Conservation (phyloP, 1,140 invertebrate species). For the Dendroctonus valens region DNA sequence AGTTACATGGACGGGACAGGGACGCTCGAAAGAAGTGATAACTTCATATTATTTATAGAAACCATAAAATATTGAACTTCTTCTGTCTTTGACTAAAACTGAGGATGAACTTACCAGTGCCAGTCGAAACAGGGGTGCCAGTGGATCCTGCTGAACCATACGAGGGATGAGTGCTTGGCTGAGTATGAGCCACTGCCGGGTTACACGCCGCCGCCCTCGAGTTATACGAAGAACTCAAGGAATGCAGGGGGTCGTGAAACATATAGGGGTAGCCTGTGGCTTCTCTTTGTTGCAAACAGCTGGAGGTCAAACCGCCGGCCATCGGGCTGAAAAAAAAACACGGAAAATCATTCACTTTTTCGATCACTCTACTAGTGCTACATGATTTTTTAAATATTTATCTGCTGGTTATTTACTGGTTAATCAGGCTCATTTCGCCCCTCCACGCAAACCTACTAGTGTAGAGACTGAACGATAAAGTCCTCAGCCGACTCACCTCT, state of each 20-base stretch:
- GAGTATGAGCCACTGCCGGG: constrained; percentile 64
- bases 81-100: too few species aligned
- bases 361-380: too few species aligned
- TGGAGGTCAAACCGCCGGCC: constrained; percentile 74
- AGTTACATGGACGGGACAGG: too few species aligned
- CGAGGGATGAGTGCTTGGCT: constrained; percentile 55
- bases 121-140: constrained; percentile 52
- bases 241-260: constrained; percentile 87
- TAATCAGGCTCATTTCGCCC: too few species aligned
- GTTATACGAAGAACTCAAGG: constrained; percentile 68
- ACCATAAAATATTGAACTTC: too few species aligned
- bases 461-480: neutral
- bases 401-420: too few species aligned
- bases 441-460: too few species aligned
- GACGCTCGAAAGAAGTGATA: too few species aligned
- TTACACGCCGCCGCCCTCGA: constrained; percentile 64
- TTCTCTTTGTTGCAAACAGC: constrained; percentile 88
- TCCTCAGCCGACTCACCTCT: neutral
- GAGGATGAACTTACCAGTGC: constrained; percentile 45
- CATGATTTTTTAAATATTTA: too few species aligned
- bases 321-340: constrained; percentile 66
- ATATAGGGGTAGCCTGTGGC: constrained; percentile 82
- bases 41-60: too few species aligned
- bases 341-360: constrained; percentile 2
- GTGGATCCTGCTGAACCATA: constrained; percentile 55